These are phyloP conservation scores for Catharus ustulatus DNA, from an alignment of 2,797 vertebrate genomes.

Conservation along the genomic window DNA sequence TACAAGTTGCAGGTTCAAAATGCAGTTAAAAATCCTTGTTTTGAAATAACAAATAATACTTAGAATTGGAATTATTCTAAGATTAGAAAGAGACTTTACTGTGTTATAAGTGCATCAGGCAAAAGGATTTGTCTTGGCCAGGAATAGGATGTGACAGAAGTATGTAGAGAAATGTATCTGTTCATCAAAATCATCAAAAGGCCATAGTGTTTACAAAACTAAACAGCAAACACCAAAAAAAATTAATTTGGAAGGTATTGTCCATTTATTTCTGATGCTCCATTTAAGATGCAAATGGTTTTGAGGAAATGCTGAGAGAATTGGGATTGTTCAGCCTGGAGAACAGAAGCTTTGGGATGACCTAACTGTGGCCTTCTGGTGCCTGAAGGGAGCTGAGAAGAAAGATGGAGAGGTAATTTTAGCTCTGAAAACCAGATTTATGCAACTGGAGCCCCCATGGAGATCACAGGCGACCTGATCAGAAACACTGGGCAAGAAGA, in stretches of 20 bases:
- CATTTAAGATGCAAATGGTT: not conserved
- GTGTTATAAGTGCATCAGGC: not conserved
- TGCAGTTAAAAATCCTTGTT: not conserved
- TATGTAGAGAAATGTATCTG: accelerated
- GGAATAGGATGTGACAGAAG: not conserved
- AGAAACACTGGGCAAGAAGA: not conserved
- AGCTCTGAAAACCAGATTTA: not conserved
- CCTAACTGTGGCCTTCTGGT: not conserved
- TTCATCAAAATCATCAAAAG: not conserved
- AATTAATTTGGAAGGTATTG: not conserved
- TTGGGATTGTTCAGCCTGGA: not conserved
- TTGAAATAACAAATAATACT: not conserved
- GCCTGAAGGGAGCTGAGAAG: not conserved
- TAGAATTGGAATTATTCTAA: not conserved
- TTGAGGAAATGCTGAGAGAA: not conserved
- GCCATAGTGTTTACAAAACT: accelerated
- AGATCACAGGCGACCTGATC: not conserved
- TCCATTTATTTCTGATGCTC: not conserved
- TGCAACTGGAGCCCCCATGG: not conserved
- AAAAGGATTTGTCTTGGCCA: not conserved
- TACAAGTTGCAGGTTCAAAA: not conserved
- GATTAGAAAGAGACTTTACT: not conserved
- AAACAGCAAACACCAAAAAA: not conserved
- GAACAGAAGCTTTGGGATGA: not conserved
- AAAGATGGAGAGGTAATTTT: not conserved